These are phyloP conservation scores for Drosophila sp. DNA, from an alignment of 1,140 invertebrate genomes.

Conservation along the genomic window DNA sequence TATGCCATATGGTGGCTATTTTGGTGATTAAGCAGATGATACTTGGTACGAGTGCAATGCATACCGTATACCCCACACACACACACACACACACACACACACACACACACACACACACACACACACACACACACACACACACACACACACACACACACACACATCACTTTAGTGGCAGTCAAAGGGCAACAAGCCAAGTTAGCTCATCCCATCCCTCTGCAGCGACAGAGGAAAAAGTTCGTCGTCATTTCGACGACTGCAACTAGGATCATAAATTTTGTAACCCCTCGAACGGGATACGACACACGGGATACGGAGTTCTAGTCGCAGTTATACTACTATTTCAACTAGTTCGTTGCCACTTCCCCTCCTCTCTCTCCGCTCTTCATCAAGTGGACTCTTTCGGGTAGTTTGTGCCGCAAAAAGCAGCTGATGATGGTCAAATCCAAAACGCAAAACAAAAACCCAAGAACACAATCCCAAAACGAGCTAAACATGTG, in stretches of 20 bases:
- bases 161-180: slow-evolving; percentile 39
- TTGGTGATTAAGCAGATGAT: slow-evolving; percentile 84
- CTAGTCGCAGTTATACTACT: slow-evolving; percentile 1
- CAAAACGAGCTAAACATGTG: slow-evolving; percentile 6
- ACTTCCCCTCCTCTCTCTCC: slow-evolving; percentile 11
- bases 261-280: slow-evolving; percentile 75
- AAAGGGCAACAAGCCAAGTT: slow-evolving; percentile 64
- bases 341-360: slow-evolving; percentile 31
- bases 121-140: no score
- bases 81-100: slow-evolving; percentile 16
- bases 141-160: slow-evolving; percentile 15
- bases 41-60: slow-evolving; percentile 47
- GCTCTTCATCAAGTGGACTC: slow-evolving; percentile 26
- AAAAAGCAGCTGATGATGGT: slow-evolving; percentile 46
- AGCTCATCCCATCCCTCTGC: slow-evolving; percentile 30
- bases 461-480: neutral
- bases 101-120: slow-evolving; percentile 15
- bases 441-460: neutral
- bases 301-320: neutral
- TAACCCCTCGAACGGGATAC: slow-evolving; percentile 57
- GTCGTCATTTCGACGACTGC: slow-evolving; percentile 74
- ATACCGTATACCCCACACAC: neutral
- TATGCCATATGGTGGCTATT: slow-evolving; percentile 83
- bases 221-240: slow-evolving; percentile 66
- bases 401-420: slow-evolving; percentile 37